phyloP scores from a whole-genome alignment of 2,888 invertebrate species.

The Baccha elongata region DNA sequence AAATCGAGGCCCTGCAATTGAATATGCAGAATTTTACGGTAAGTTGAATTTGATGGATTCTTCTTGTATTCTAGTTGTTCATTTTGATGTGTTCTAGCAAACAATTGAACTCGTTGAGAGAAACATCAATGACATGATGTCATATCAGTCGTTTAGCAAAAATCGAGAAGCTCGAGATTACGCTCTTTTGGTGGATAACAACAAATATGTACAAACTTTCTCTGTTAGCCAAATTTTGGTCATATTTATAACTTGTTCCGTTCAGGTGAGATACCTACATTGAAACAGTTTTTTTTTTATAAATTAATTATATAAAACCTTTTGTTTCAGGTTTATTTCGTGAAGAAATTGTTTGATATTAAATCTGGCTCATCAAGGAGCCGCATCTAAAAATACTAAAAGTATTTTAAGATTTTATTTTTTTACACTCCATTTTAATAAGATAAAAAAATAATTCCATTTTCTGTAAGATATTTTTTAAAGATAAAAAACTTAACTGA shows the following conservation, averaged over 20 bases:
- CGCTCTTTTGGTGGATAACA: constrained; percentile 91
- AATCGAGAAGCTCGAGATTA: constrained; percentile 92
- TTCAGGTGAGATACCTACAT: constrained; percentile 84
- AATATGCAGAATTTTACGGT: constrained; percentile 96
- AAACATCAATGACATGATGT: constrained; percentile 92
- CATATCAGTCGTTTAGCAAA: constrained; percentile 91
- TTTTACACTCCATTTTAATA: constrained; percentile 35
- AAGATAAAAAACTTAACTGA: constrained; percentile 1
- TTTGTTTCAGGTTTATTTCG: constrained; percentile 89
- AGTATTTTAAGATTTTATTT: constrained; percentile 20
- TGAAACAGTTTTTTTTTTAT: neutral
- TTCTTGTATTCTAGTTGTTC: neutral
- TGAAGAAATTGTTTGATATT: constrained; percentile 93
- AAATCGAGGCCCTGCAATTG: constrained; percentile 92
- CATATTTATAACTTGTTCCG: constrained; percentile 89
- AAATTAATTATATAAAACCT: neutral
- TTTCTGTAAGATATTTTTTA: constrained; percentile 48
- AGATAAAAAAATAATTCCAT: constrained; percentile 40
- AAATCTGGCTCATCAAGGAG: constrained; percentile 85
- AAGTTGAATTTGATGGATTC: neutral
- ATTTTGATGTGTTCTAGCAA: constrained; percentile 83
- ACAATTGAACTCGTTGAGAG: constrained; percentile 90
- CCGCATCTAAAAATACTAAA: constrained; percentile 77
- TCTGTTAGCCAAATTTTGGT: constrained; percentile 93
- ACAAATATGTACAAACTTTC: constrained; percentile 94